Evolutionary conservation across 2,113 vertebrate genomes (phyloP).

Genomic region (human (Homo sapiens)): DNA sequence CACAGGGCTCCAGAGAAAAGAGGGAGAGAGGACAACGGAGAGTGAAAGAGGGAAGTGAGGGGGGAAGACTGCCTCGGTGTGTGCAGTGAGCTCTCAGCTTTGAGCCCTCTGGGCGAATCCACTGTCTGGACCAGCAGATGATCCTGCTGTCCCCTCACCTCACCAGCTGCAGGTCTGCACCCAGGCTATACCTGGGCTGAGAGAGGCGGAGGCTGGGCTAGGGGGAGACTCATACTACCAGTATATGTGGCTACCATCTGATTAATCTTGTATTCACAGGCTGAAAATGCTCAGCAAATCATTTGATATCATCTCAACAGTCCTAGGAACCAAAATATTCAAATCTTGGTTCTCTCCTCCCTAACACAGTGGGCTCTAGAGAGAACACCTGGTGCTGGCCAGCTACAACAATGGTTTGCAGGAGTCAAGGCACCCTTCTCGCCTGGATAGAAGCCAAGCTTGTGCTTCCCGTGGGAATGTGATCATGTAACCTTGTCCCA

Average conservation of each 20-base stretch:
- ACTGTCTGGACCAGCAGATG: neutral
- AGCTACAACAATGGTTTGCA: neutral
- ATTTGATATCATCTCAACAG: neutral
- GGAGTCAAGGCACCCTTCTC: neutral
- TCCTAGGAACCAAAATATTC: neutral
- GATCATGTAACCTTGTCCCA: neutral
- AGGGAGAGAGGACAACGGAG: neutral
- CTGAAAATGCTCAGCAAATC: neutral
- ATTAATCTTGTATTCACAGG: neutral
- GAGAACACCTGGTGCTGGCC: neutral
- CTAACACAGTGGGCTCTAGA: neutral
- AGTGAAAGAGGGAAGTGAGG: neutral
- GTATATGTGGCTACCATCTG: no score
- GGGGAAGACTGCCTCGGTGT: fast-evolving
- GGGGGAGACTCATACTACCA: neutral
- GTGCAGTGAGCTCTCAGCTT: neutral
- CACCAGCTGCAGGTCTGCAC: neutral
- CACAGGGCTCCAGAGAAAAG: neutral
- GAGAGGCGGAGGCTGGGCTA: neutral
- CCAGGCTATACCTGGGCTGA: neutral
- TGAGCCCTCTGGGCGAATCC: neutral
- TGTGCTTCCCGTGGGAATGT: neutral
- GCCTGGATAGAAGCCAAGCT: neutral
- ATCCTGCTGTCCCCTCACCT: neutral
- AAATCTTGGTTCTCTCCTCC: neutral